Evolutionary conservation across 2,888 invertebrate genomes (phyloP), one percentile per base, ranked within the genome.

Genomic region (Aspidapion aeneum): DNA sequence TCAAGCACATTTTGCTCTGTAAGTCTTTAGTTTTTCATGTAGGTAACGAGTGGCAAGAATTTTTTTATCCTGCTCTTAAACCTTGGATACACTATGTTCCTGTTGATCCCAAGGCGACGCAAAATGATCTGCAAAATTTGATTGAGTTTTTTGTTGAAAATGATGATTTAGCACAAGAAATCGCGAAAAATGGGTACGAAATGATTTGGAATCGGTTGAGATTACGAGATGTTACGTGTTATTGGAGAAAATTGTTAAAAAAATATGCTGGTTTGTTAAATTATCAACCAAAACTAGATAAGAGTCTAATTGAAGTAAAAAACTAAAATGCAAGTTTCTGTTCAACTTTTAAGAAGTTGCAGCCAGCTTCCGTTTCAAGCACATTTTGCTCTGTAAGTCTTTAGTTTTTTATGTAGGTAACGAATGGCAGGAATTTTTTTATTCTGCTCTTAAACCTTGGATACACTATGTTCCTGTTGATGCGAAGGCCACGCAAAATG

Each of bases 51-150:
- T 98, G 97, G 97, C 82, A 87, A 50, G 98, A 98, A 82, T 98
- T 98, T 79, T 98, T 95, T 79, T 98, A 98, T 77, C 85, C 89
- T 1, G 86, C 90, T 9, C 80, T 98, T 74, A 91, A 91, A 77
- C 96, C 97, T 0, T 98, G 98, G 98, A 86, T 96, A 51, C 98
- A 98, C 80, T 98, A 95, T 78, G 85, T 98, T 68, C 98, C 98
- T 0, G 86, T 98, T 0, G 80, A 78, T 52, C 75, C 85, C 2
- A 85, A 84, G 67, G 87, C 87, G 21, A 85, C 82, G 19, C 83
- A 89, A 78, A 81, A 86, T 52, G 87, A 94, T 68, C 84, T 95
- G n/a, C 83, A 85, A 72, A 83, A 86, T 56, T 78, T 94, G 19
- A 80, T 98, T 2, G 77, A 86, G 55, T 98, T 93, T 82, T 91